phyloP scores from a whole-genome alignment of 2,888 invertebrate species.

The Eupithecia abbreviata region DNA sequence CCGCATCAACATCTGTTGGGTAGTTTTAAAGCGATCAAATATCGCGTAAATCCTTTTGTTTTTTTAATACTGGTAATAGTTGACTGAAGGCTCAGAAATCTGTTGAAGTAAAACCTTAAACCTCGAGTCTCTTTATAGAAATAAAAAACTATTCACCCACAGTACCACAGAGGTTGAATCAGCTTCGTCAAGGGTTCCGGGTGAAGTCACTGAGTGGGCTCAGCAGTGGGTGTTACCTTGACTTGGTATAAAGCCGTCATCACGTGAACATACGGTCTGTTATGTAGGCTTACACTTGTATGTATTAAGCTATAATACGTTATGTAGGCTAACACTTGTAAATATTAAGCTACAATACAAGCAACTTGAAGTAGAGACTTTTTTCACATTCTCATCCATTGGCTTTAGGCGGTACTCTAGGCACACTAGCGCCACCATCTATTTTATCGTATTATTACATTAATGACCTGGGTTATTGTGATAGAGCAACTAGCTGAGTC shows the following conservation, averaged over 20 bases:
- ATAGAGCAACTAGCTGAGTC: no score
- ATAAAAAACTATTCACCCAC: neutral
- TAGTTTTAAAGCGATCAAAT: no score
- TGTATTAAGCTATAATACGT: neutral
- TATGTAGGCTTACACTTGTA: constrained; percentile 1
- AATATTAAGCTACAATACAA: neutral
- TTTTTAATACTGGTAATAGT: no score
- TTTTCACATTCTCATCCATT: no score
- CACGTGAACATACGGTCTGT: neutral
- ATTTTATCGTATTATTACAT: no score
- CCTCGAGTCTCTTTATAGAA: neutral
- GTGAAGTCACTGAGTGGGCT: constrained; percentile 1
- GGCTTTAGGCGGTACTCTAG: no score
- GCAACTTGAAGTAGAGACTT: no score
- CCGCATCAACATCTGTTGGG: no score
- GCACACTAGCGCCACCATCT: no score
- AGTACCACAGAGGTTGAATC: neutral
- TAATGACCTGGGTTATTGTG: no score
- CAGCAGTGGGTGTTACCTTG: constrained; percentile 6
- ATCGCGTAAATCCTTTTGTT: no score
- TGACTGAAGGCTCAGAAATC: neutral
- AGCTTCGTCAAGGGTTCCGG: constrained; percentile 10
- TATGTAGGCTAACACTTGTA: neutral
- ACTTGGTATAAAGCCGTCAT: neutral
- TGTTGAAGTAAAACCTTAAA: neutral